phyloP scores from a whole-genome alignment of 2,797 vertebrate genomes.

The Melanotaenia parkinsoni region DNA sequence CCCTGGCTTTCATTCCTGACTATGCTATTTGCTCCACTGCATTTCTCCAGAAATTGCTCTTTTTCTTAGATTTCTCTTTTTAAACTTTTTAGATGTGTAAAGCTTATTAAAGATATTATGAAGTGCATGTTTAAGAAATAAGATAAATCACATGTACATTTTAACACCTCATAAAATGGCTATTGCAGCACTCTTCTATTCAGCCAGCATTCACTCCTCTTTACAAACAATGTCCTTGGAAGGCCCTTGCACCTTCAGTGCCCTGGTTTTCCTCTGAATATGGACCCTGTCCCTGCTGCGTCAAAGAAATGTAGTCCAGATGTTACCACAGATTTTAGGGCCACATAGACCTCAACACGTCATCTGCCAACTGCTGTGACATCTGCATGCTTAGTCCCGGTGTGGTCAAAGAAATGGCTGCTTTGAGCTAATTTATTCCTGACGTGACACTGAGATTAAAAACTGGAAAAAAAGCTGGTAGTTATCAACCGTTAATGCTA shows the following conservation, averaged over 20 bases:
- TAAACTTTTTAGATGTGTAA: conserved; percentile 5
- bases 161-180: conserved; percentile 3
- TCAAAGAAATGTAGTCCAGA: conserved; percentile 51
- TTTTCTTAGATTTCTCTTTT: not conserved
- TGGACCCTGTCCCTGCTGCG: conserved; percentile 27
- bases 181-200: not conserved
- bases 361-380: conserved; percentile 48
- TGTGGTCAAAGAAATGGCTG: conserved; percentile 48
- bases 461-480: conserved; percentile 55
- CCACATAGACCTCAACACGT: conserved; percentile 36
- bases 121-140: conserved; percentile 12
- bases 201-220: conserved; percentile 4
- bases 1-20: conserved; percentile 6
- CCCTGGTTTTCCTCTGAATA: conserved; percentile 35
- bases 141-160: not conserved
- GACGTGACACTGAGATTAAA: conserved; percentile 44
- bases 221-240: conserved; percentile 40
- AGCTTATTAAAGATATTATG: conserved; percentile 1
- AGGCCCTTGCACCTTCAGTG: conserved; percentile 30
- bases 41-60: conserved; percentile 10
- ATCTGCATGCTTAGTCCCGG: conserved; percentile 44
- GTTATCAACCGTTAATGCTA: conserved; percentile 31
- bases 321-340: conserved; percentile 56
- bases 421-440: conserved; percentile 46
- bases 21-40: not conserved